A percentile compares a stretch with the other conserved stretches of the same genome.
Evolutionary conservation across 2,797 vertebrate genomes (phyloP).

Genomic region (Poecilia picta): DNA sequence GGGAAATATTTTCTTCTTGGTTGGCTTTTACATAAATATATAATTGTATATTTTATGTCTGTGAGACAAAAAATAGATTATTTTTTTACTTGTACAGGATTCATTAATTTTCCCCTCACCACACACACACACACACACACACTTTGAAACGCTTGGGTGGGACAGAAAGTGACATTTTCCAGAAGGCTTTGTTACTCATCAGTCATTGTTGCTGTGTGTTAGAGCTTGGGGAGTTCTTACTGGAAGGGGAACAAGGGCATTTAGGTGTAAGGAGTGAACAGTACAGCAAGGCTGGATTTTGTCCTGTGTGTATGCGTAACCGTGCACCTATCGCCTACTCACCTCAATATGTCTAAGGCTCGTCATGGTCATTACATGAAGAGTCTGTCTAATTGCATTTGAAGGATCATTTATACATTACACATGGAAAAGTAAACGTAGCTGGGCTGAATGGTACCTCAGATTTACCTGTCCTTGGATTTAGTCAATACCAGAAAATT

Average conservation of each 20-base stretch:
- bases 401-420: conserved; percentile 8
- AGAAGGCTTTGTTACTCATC: conserved; percentile 69
- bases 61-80: not conserved
- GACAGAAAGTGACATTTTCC: conserved; percentile 69
- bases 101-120: not conserved
- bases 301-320: not conserved
- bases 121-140: conserved; percentile 5
- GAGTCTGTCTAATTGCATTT: conserved; percentile 18
- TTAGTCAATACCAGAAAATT: not conserved
- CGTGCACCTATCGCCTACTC: conserved; percentile 4
- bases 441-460: not conserved
- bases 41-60: not conserved
- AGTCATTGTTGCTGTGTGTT: conserved; percentile 73
- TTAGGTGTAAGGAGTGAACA: conserved; percentile 25
- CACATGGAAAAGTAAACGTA: not conserved
- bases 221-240: conserved; percentile 43
- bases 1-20: no score
- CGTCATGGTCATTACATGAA: conserved; percentile 14
- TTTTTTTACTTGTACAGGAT: conserved; percentile 30
- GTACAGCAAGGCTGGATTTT: conserved; percentile 33
- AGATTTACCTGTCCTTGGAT: not conserved
- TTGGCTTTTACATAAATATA: conserved; percentile 14
- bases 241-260: conserved; percentile 33
- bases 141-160: conserved; percentile 57
- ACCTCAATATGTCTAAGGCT: conserved; percentile 9